Base-by-base conservation (phyloP, 1,140 invertebrate species). In the Psix sp. region DNA sequence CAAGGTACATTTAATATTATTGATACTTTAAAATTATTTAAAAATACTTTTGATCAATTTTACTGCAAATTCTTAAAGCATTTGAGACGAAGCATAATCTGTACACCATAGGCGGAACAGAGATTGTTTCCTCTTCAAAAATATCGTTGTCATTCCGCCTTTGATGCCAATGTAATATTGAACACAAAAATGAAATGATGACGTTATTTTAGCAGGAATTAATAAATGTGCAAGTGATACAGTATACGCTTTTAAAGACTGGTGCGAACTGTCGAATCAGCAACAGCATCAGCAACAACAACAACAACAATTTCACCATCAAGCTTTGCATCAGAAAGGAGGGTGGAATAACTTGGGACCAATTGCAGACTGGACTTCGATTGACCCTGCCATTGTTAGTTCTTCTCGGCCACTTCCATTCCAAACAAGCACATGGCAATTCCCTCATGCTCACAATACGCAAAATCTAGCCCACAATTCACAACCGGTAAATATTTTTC, bases 341-440 rank as follows among this genome's bases (percentile, higher is more conserved):
- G 82, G 83, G 13, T 88, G 86, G 87, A 87, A 83, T 62, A 87
- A 87, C 45, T 82, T 86, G 49, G 86, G 85, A 70, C 81, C 86
- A 68, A 84, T 86, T 48, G 82, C 90, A 63, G 93, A 95, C 86
- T 95, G 94, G 94, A 94, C 94, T 77, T 90, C 92, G 63, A 90
- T 95, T 85, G 94, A 96, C 88, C 94, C 94, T 52, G 94, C 94
- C 49, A 95, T 96, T 77, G 91, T 96, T 78, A 93, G 92, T 51
- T 92, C 92, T 26, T 89, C 89, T 66, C 85, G 88, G 71, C 89
- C 88, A 77, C 86, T 88, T 78, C 85, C 87, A 76, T 85, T 89
- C 79, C 85, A 86, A 78, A 82, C 80, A 40, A 84, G 63, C 65
- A 85, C 86, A 70, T 87, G 86, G 85, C 86, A 87, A 68, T 86